A percentile compares a stretch with the other conserved stretches of the same genome.
Conservation (phyloP, 2,888 invertebrate species). For the Tenthredo notha region DNA sequence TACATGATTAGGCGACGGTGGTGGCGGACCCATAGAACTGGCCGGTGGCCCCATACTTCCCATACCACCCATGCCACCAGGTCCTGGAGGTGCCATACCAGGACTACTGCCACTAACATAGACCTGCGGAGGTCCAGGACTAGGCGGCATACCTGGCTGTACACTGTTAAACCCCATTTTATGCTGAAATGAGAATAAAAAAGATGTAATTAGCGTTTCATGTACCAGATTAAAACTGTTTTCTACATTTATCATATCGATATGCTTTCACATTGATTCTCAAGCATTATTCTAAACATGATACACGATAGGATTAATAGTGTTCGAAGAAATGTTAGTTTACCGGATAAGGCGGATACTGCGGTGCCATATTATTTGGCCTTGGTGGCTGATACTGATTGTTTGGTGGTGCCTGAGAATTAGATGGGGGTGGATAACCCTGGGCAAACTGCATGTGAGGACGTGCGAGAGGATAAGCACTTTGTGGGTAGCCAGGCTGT, state of each 20-base stretch:
- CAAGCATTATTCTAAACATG: background rate
- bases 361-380: constrained; percentile 76
- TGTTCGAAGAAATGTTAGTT: constrained; percentile 24
- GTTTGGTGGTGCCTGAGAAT: constrained; percentile 74
- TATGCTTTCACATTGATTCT: background rate
- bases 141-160: constrained; percentile 81
- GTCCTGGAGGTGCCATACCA: constrained; percentile 79
- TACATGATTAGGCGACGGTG: constrained; percentile 80
- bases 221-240: too few relatives aligned
- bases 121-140: constrained; percentile 82
- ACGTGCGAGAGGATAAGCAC: constrained; percentile 77
- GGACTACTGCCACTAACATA: constrained; percentile 79
- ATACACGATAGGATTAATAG: background rate
- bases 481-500: constrained; percentile 79
- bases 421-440: constrained; percentile 73
- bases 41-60: constrained; percentile 84
- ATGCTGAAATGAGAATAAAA: constrained; percentile 80
- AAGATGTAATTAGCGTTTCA: background rate
- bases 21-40: constrained; percentile 82
- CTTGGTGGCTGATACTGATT: constrained; percentile 75
- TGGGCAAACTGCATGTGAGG: constrained; percentile 79
- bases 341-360: constrained; percentile 76
- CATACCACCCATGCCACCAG: constrained; percentile 70
- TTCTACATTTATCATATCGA: background rate
- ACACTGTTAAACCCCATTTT: constrained; percentile 83